These are phyloP conservation scores for Rhynchonycteris naso DNA, from an alignment of 2,797 vertebrate genomes.

Conservation along the genomic window DNA sequence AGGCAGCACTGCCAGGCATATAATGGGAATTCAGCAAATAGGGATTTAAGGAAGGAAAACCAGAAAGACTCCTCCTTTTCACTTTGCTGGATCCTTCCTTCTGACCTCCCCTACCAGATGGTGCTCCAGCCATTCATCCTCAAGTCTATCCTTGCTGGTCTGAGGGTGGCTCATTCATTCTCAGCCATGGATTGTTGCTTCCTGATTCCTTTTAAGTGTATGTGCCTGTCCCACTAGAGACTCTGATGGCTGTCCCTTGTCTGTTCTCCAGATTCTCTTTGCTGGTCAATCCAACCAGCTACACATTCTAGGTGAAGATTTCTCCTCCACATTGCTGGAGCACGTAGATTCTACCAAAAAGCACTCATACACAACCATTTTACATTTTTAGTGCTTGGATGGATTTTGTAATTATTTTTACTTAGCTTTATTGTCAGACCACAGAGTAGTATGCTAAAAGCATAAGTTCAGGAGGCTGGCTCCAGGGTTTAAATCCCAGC, in stretches of 20 bases:
- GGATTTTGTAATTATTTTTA: constrained; percentile 37
- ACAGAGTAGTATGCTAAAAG: constrained; percentile 23
- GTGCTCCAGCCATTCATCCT: neutral
- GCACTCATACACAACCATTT: neutral
- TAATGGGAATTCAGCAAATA: neutral
- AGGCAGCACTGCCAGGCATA: neutral
- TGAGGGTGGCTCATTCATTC: neutral
- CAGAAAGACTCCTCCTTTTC: neutral
- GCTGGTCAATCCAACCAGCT: neutral
- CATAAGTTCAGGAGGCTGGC: neutral
- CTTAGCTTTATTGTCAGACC: constrained; percentile 22
- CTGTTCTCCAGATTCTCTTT: neutral
- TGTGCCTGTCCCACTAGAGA: neutral
- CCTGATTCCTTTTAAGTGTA: neutral
- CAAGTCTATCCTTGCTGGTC: neutral
- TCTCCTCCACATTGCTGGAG: neutral
- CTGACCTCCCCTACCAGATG: neutral
- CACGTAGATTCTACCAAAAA: neutral
- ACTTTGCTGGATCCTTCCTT: neutral
- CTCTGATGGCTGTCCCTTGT: neutral
- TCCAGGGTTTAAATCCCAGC: neutral
- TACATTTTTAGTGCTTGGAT: neutral
- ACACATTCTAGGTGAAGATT: neutral
- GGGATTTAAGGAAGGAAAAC: neutral
- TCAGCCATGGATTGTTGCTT: neutral